Conservation (phyloP, 2,113 vertebrate species). For the Callospermophilus lateralis region DNA sequence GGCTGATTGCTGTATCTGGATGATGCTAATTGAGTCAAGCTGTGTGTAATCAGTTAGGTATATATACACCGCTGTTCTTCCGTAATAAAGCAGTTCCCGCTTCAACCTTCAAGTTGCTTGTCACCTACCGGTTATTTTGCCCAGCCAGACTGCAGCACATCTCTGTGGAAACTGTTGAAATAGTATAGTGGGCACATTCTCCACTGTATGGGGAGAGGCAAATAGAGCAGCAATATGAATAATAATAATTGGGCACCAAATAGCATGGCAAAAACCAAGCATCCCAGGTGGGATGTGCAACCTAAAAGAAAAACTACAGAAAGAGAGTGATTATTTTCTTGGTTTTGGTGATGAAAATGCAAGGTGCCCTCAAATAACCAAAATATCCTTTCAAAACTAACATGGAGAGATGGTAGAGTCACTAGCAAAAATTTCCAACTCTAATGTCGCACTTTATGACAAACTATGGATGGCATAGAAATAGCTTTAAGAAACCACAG, state of each 20-base stretch:
- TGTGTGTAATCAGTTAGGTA: too few species aligned
- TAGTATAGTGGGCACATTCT: neutral
- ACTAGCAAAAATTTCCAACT: slow-evolving; percentile 23
- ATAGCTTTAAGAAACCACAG: neutral
- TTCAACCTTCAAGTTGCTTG: too few species aligned
- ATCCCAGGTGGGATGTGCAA: neutral
- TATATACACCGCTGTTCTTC: too few species aligned
- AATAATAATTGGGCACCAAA: neutral
- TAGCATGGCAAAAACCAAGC: neutral
- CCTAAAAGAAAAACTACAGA: neutral
- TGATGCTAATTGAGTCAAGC: too few species aligned
- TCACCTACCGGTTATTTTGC: too few species aligned
- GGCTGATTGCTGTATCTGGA: too few species aligned
- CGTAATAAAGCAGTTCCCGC: too few species aligned
- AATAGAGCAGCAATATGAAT: slow-evolving; percentile 12
- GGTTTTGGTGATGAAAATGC: slow-evolving; percentile 46
- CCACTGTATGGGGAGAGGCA: neutral
- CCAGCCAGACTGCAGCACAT: neutral
- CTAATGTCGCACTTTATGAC: neutral
- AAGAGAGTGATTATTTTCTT: neutral
- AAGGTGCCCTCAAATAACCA: slow-evolving; percentile 6
- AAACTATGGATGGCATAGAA: neutral
- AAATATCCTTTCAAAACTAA: slow-evolving; percentile 36
- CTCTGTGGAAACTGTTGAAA: slow-evolving; percentile 12
- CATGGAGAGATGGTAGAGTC: neutral